phyloP scores from a whole-genome alignment of 2,113 vertebrate species.

The Illadopsis cleaveri region DNA sequence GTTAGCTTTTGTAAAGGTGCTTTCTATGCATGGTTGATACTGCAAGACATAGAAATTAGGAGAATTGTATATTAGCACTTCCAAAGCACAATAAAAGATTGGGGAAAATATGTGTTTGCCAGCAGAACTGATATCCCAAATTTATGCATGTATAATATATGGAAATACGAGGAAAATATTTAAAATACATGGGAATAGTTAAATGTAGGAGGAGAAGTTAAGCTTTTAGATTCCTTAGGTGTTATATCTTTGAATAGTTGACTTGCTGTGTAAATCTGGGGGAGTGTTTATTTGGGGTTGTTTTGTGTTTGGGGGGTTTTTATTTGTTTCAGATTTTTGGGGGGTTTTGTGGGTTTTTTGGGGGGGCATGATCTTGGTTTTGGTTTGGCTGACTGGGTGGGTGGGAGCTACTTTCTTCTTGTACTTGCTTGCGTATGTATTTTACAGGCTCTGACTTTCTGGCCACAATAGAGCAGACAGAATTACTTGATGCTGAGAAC shows the following conservation, averaged over 20 bases:
- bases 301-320: background rate
- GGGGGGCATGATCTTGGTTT: background rate
- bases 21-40: background rate
- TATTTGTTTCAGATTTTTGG: background rate
- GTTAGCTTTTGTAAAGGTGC: background rate
- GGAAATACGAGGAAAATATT: background rate
- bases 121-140: background rate
- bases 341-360: fast-evolving
- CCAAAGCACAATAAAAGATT: background rate
- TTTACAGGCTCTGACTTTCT: constrained; percentile 25
- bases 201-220: background rate
- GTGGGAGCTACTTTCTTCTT: background rate
- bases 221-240: background rate
- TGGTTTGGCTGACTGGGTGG: background rate
- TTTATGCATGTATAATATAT: background rate
- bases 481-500: constrained; percentile 38
- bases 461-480: constrained; percentile 5
- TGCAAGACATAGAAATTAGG: background rate
- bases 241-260: background rate
- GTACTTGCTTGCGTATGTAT: background rate
- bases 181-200: background rate
- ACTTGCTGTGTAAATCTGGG: background rate
- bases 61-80: background rate
- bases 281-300: background rate
- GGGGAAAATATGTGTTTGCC: background rate